Evolutionary conservation across 2,797 vertebrate genomes (phyloP).

Genomic region (Acanthurus leucopareius): DNA sequence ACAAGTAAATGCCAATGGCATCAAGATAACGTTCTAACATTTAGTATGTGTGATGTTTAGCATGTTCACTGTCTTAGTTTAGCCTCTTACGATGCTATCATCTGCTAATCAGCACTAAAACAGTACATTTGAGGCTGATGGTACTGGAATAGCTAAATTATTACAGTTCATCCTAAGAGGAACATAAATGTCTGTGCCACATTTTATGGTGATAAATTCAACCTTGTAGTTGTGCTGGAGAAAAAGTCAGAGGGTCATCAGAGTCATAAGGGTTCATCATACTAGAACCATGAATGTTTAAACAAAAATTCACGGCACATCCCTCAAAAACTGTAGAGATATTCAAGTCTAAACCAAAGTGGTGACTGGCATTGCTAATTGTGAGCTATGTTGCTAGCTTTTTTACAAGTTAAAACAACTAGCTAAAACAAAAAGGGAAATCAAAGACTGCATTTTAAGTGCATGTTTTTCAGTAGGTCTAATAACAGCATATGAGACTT

Average conservation of each 20-base stretch:
- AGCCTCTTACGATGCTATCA: background rate
- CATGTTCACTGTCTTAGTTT: background rate
- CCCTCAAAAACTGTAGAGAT: background rate
- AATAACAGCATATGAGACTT: slow-evolving; percentile 37
- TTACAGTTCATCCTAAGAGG: no score
- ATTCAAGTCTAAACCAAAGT: background rate
- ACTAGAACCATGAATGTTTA: background rate
- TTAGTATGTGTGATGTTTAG: background rate
- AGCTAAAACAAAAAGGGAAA: slow-evolving; percentile 5
- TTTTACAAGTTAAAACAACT: background rate
- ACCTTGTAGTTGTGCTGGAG: background rate
- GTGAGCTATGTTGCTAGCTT: background rate
- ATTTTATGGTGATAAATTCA: background rate
- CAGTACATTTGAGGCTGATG: background rate
- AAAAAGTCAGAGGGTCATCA: background rate
- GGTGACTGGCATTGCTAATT: background rate
- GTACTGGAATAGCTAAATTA: no score
- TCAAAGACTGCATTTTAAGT: slow-evolving; percentile 14
- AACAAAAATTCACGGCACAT: background rate
- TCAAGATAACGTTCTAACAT: background rate
- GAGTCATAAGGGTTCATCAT: background rate
- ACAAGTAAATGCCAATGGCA: no score
- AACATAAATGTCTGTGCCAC: background rate
- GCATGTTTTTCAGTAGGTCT: slow-evolving; percentile 46
- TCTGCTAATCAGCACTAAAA: background rate